Evolutionary conservation across 2,113 vertebrate species (phyloP).

Genomic region (Isichthys henryi): DNA sequence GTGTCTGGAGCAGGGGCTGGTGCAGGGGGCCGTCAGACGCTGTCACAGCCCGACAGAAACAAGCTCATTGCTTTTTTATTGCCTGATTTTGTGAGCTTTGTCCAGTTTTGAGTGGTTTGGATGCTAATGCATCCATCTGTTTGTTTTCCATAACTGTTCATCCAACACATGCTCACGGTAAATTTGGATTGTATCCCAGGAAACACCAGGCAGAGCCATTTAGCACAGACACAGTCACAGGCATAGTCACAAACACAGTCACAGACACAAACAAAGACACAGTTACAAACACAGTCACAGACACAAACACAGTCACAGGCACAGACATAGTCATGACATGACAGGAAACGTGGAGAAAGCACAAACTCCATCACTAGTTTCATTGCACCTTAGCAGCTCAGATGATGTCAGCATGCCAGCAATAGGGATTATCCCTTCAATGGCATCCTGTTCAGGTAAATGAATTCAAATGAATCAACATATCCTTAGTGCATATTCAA

Average conservation of each 20-base stretch:
- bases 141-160: background rate
- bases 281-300: background rate
- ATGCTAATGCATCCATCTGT: background rate
- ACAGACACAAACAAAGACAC: background rate
- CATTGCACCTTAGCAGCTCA: background rate
- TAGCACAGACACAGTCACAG: background rate
- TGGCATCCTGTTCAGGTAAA: too few relatives aligned
- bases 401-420: background rate
- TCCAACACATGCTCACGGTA: background rate
- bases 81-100: background rate
- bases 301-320: background rate
- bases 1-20: background rate
- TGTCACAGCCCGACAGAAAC: background rate
- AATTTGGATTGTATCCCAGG: background rate
- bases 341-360: background rate
- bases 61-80: background rate
- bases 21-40: too few relatives aligned
- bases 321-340: background rate
- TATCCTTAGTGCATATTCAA: background rate
- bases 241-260: background rate
- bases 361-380: background rate
- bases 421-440: background rate
- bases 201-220: background rate
- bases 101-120: background rate
- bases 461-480: too few relatives aligned